Conservation (phyloP, 2,113 vertebrate species). For the Platanista minor region DNA sequence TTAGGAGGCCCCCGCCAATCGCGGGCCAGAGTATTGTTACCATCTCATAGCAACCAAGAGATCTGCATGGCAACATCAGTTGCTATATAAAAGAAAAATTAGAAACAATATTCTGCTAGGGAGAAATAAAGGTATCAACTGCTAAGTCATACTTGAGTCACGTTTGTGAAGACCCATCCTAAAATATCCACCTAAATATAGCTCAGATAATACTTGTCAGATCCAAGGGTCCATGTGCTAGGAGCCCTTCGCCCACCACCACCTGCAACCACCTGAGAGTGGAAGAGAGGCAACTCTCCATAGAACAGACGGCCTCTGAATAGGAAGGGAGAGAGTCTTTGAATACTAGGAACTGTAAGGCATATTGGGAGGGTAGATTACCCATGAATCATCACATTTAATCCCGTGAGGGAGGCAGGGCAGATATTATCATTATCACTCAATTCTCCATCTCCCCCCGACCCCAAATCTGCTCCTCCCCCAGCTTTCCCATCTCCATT, state of each 20-base stretch:
- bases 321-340: background rate
- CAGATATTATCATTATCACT: background rate
- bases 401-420: background rate
- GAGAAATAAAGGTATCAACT: conserved; percentile 67
- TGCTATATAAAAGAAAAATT: conserved; percentile 61
- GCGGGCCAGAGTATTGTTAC: conserved; percentile 12
- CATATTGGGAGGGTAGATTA: background rate
- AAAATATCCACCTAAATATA: conserved; percentile 48
- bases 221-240: background rate
- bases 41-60: conserved; percentile 66
- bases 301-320: background rate
- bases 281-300: background rate
- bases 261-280: background rate
- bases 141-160: conserved; percentile 72
- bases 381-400: background rate
- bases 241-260: background rate
- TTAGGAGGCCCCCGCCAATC: conserved; percentile 19
- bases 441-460: background rate
- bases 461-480: background rate
- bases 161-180: background rate
- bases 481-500: background rate
- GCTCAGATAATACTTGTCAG: conserved; percentile 16
- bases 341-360: background rate
- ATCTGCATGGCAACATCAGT: conserved; percentile 72
- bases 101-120: conserved; percentile 60